Evolutionary conservation across 2,888 invertebrate species (phyloP), one percentile per base, ranked within the genome.

Genomic region (Phaonia tiefii): DNA sequence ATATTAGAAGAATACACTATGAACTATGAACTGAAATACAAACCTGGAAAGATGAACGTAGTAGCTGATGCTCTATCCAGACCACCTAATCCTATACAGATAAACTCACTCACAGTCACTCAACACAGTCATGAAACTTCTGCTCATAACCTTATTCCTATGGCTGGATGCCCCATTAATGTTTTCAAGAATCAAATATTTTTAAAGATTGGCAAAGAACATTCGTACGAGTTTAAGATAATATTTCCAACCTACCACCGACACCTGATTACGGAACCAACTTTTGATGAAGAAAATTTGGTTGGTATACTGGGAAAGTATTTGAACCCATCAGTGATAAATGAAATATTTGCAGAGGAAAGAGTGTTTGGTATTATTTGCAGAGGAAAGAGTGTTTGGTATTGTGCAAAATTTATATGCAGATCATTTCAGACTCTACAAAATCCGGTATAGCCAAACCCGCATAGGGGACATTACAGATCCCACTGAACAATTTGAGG

Each of bases 281-380:
- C 0, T 4, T 80, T n/a, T 10, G 54, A 60, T 8, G 51, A 75
- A 22, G 58, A 74, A 4, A 65, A 56, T 25, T 17, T 79, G 20
- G 37, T 69, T 4, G 15, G 54, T 44, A 17, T 71, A 22, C 22
- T 75, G 42, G 73, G 17, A 49, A 78, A 56, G 69, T 46, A 75
- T 37, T 26, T 75, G 20, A 78, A 46, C 22, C 63, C 75, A 4
- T 58, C 78, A 39, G 72, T 79, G 1, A 69, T 76, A 51, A 77
- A 82, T 15, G 71, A 74, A 4, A 67, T 74, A 15, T 22, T 58
- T n/a, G 63, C 75, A 5, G 22, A 66, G 7, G 79, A 82, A 75
- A 49, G 44, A 10, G 51, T 70, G 8, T 70, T 77, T 75, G 71
- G 66, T 31, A n/a, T n/a, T 73, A 13, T 15, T 58, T n/a, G 63